Evolutionary conservation across 2,797 vertebrate species (phyloP).

Genomic region (Sebastes iracundus): DNA sequence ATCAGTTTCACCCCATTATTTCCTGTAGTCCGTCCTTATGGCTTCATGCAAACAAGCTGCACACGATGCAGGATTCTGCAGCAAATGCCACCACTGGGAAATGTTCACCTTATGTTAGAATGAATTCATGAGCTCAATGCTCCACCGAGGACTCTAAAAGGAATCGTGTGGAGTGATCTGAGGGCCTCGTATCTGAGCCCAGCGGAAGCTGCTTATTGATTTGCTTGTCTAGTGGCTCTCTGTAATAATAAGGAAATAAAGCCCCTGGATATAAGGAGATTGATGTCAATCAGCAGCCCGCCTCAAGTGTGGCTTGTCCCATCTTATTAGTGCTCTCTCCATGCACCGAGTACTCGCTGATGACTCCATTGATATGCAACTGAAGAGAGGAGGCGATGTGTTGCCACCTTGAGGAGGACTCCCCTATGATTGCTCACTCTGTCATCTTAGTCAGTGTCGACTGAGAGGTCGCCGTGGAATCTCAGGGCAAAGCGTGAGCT

Average conservation of each 20-base stretch:
- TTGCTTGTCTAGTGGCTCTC: slow-evolving; percentile 75
- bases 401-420: slow-evolving; percentile 72
- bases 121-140: slow-evolving; percentile 42
- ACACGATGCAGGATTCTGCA: not conserved
- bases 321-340: slow-evolving; percentile 76
- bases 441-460: slow-evolving; percentile 40
- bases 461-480: slow-evolving; percentile 40
- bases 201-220: slow-evolving; percentile 78
- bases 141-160: slow-evolving; percentile 41
- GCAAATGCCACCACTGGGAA: slow-evolving; percentile 11
- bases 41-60: slow-evolving; percentile 29
- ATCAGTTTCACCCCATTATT: slow-evolving; percentile 68
- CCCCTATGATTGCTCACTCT: slow-evolving; percentile 71
- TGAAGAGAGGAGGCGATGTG: slow-evolving; percentile 63
- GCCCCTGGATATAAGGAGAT: slow-evolving; percentile 77
- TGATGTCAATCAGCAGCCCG: slow-evolving; percentile 78
- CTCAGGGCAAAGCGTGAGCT: slow-evolving; percentile 29
- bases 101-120: slow-evolving; percentile 36
- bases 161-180: slow-evolving; percentile 51
- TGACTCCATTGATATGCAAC: slow-evolving; percentile 81
- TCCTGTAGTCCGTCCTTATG: slow-evolving; percentile 20
- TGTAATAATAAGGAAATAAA: slow-evolving; percentile 82
- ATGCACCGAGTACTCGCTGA: slow-evolving; percentile 76
- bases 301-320: slow-evolving; percentile 74
- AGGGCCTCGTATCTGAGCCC: slow-evolving; percentile 53